Evolutionary conservation across 2,113 vertebrate species (phyloP), one percentile per base, ranked within the genome.

Genomic region (Hemichromis elongatus): DNA sequence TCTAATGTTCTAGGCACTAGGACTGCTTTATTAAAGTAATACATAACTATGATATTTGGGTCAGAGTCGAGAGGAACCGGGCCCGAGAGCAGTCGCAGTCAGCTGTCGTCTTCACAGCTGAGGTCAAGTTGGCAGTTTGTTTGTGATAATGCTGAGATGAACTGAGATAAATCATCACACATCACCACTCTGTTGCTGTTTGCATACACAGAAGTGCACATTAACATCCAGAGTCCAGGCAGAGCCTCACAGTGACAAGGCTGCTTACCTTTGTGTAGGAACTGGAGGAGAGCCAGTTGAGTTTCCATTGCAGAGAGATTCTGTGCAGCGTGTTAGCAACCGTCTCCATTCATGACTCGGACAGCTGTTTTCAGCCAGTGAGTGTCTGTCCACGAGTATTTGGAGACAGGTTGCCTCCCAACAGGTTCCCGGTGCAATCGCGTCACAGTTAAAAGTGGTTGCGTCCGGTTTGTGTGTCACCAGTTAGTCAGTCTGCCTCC

Each of bases 21-120:
- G 35, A 1, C n/a, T 66, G 35, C 35, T 66, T 0, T 21, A 66
- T 14, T 40, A 66, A 40, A 3, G 0, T 68, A 0, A 1, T 37
- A 40, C 2, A 24, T 24, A 68, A 1, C 40, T 63, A 9, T 40
- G 7, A 40, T 40, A 40, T 68, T 24, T 68, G 14, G n/a, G 61
- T 21, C 35, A 24, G n/a, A 40, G 10, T 4, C 24, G n/a, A 35
- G 18, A 35, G 30, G 18, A 63, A 35, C 6, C 30, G 35, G 59
- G 30, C 2, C 59, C 35, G 59, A 63, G 59, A 7, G 18, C 30
- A 35, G 6, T 63, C 18, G 2, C 59, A 63, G 9, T 63, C 59
- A 63, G 59, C 18, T 63, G 59, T 35, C 3, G 0, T 63, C 30
- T 63, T 63, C 6, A 63, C 35, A 35, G 30, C 9, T 61, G 28